Percentiles rank a stretch among this genome's conserved stretches.
Conservation (phyloP, 2,888 invertebrate species). For the Folsomia manolachei region DNA sequence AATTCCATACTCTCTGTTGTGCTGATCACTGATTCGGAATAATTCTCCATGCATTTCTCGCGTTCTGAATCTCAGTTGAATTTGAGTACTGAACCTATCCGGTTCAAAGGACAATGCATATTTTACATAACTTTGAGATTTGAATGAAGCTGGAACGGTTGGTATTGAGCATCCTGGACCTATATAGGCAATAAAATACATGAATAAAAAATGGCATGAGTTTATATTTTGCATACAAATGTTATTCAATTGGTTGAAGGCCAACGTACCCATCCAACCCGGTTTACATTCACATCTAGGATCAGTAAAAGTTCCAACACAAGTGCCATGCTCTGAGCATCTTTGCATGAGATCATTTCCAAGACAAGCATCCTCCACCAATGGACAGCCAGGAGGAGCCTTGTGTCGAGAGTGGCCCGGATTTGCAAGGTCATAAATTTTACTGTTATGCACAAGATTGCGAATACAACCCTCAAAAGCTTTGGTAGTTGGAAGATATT, state of each 20-base stretch:
- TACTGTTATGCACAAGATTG: slow-evolving; percentile 93
- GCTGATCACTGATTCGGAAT: slow-evolving; percentile 89
- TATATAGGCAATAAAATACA: slow-evolving; percentile 55
- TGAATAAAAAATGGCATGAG: too few relatives aligned
- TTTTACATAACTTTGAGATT: slow-evolving; percentile 92
- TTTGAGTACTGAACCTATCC: slow-evolving; percentile 84
- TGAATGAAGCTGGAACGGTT: slow-evolving; percentile 87
- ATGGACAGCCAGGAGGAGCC: slow-evolving; percentile 70
- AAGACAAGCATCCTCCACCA: slow-evolving; percentile 88
- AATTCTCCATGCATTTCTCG: slow-evolving; percentile 89
- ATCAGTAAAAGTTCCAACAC: slow-evolving; percentile 83
- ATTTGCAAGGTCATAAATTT: slow-evolving; percentile 87
- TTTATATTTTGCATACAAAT: background rate
- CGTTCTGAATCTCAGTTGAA: slow-evolving; percentile 90
- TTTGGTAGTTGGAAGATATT: slow-evolving; percentile 76
- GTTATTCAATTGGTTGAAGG: slow-evolving; percentile 56
- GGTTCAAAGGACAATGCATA: slow-evolving; percentile 93
- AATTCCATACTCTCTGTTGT: slow-evolving; percentile 89
- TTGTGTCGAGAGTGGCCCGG: slow-evolving; percentile 78
- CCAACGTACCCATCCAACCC: slow-evolving; percentile 89
- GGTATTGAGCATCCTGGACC: slow-evolving; percentile 82
- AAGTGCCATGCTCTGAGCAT: slow-evolving; percentile 92
- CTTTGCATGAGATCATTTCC: slow-evolving; percentile 75
- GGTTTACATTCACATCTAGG: slow-evolving; percentile 82
- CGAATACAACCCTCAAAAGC: slow-evolving; percentile 92